Evolutionary conservation across 2,113 vertebrate genomes (phyloP), one percentile per base, ranked within the genome.

Genomic region (Campylorhamphus procurvoides): DNA sequence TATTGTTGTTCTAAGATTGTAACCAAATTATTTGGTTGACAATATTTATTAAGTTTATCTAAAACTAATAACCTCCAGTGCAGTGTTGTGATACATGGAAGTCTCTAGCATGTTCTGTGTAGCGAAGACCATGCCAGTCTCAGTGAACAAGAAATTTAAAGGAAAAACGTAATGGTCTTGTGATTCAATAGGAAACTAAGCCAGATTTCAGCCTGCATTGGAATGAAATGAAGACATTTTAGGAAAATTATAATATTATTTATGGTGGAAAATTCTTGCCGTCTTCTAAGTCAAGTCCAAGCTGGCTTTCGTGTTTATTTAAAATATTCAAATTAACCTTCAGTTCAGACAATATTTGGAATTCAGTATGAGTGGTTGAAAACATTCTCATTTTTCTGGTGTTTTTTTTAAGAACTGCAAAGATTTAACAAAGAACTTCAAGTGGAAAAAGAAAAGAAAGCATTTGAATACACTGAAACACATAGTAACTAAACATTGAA

Each of bases 361-460:
- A 79, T 83, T 87, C 22, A 12, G 24, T 52, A 24, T 71, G 47
- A 91, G 47, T 72, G 86, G 42, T 16, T 94, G 27, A 53, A 82
- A 87, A 68, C 50, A 44, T 79, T 88, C 14, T 63, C 17, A 10
- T 27, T 67, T 63, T 66, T 74, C 22, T 27, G 8, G 5, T 44
- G 69, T 31, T 55, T 37, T 37, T 37, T 62, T 64, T 23, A 67
- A 75, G 44, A 89, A 24, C n/a, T 71, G 33, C 25, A 33, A 56
- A 85, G n/a, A 28, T 40, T 73, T 67, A 86, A 73, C 20, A 22
- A 86, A 64, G 12, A 40, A 12, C 28, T 96, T 93, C 18, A 87
- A 77, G 55, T 89, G 18, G 37, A 60, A 79, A 74, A 55, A 75
- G 49, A 62, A 85, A 60, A 88, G 58, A 84, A 74, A 84, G 59